phyloP scores from a whole-genome alignment of 2,113 vertebrate genomes.

The Eleginops maclovinus region DNA sequence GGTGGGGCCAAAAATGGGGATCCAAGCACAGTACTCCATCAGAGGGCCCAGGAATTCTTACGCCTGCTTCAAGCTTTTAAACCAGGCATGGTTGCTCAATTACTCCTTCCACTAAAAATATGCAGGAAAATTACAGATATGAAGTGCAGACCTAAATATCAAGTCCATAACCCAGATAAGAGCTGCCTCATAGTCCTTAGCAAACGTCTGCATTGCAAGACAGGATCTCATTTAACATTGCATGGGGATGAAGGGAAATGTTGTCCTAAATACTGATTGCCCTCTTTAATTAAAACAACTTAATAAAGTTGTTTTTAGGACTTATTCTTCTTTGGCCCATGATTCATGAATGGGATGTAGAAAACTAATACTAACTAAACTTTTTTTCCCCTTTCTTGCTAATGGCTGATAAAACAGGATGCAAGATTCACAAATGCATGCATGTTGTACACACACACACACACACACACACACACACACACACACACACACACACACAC shows the following conservation, averaged over 20 bases:
- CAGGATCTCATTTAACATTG: slow-evolving; percentile 8
- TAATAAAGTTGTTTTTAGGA: slow-evolving; percentile 47
- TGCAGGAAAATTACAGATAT: slow-evolving; percentile 49
- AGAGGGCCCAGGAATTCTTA: not conserved
- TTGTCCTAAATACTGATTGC: slow-evolving; percentile 38
- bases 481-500: not conserved
- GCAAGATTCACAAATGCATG: not conserved
- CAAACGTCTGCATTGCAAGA: slow-evolving; percentile 18
- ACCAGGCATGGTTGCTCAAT: slow-evolving; percentile 40
- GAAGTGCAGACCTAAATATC: slow-evolving; percentile 48
- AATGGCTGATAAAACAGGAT: not conserved
- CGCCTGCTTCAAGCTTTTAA: slow-evolving; percentile 12
- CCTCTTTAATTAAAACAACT: slow-evolving; percentile 46
- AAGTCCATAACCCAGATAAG: slow-evolving; percentile 55
- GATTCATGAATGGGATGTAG: not conserved
- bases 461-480: not conserved
- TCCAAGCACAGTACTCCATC: not conserved
- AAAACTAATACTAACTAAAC: not conserved
- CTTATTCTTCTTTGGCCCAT: not conserved
- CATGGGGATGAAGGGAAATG: not conserved
- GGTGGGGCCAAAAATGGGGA: not conserved
- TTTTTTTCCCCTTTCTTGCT: not conserved
- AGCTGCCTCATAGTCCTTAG: not conserved
- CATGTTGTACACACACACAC: not conserved
- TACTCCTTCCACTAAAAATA: slow-evolving; percentile 50